Evolutionary conservation across 1,140 invertebrate genomes (phyloP).

Genomic region (Ptiloglossa arizonensis): DNA sequence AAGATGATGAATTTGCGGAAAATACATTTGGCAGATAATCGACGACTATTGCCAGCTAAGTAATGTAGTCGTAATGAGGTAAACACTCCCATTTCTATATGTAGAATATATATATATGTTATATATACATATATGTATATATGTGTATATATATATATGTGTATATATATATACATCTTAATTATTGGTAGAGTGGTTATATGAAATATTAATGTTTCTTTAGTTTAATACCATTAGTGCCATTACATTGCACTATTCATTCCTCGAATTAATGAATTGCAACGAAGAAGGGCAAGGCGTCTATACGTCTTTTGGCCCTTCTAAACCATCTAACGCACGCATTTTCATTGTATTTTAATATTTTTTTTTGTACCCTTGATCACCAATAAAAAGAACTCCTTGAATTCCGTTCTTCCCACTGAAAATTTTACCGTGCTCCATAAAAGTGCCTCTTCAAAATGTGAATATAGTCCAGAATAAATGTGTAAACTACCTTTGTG

Average conservation of each 20-base stretch:
- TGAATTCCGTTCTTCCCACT: not conserved
- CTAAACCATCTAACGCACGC: slow-evolving; percentile 33
- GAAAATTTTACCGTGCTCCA: slow-evolving; percentile 17
- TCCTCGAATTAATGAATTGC: slow-evolving; percentile 38
- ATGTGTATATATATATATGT: slow-evolving; percentile 16
- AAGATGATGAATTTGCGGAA: slow-evolving; percentile 62
- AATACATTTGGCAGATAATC: slow-evolving; percentile 67
- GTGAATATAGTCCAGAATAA: slow-evolving; percentile 8
- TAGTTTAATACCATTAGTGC: slow-evolving; percentile 51
- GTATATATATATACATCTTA: slow-evolving; percentile 38
- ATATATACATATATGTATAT: slow-evolving; percentile 38
- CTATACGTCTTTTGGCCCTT: slow-evolving; percentile 24
- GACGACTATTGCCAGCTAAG: slow-evolving; percentile 65
- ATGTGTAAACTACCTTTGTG: not conserved
- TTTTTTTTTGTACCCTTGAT: slow-evolving; percentile 35
- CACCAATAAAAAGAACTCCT: not conserved
- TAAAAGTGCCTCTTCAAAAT: slow-evolving; percentile 43
- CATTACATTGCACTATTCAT: slow-evolving; percentile 51
- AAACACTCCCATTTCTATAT: slow-evolving; percentile 52
- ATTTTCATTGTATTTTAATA: slow-evolving; percentile 53
- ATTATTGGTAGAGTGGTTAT: slow-evolving; percentile 51
- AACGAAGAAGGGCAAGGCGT: slow-evolving; percentile 32
- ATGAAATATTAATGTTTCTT: slow-evolving; percentile 49
- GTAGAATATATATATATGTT: slow-evolving; percentile 11
- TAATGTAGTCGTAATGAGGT: slow-evolving; percentile 69